Conservation (phyloP, 2,888 invertebrate genomes). For the Ophion ellenae region DNA sequence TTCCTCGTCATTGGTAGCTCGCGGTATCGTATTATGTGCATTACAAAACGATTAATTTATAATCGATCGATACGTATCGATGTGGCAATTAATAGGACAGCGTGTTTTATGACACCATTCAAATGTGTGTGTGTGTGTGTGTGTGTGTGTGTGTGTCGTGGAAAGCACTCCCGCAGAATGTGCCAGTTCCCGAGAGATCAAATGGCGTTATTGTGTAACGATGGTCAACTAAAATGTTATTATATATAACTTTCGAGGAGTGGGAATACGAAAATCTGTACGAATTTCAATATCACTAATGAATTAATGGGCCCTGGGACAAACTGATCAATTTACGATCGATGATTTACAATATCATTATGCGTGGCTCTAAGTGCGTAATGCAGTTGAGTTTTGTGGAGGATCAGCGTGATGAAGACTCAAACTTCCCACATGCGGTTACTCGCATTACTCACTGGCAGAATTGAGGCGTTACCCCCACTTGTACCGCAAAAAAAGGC, state of each 20-base stretch:
- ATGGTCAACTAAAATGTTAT: slow-evolving; percentile 16
- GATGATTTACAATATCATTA: slow-evolving; percentile 53
- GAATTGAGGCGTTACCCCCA: no score
- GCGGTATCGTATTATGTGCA: slow-evolving; percentile 20
- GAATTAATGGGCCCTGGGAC: slow-evolving; percentile 50
- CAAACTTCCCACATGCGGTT: slow-evolving; percentile 46
- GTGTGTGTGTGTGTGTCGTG: neutral
- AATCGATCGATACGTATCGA: slow-evolving; percentile 53
- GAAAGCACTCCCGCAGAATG: slow-evolving; percentile 41
- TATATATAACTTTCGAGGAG: neutral
- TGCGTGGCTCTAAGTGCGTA: slow-evolving; percentile 13
- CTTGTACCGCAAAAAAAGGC: no score
- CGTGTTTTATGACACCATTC: slow-evolving; percentile 38
- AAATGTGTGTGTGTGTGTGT: slow-evolving; percentile 17
- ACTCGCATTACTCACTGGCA: neutral
- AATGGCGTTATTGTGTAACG: slow-evolving; percentile 20
- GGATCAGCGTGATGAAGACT: slow-evolving; percentile 28
- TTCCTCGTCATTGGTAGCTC: neutral
- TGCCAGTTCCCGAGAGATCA: slow-evolving; percentile 45
- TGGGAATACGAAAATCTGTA: slow-evolving; percentile 9
- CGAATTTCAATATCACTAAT: slow-evolving; percentile 42
- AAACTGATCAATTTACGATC: slow-evolving; percentile 53
- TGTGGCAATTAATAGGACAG: slow-evolving; percentile 53
- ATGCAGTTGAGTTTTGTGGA: slow-evolving; percentile 22
- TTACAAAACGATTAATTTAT: slow-evolving; percentile 59